Evolutionary conservation across 2,113 vertebrate species (phyloP).

Genomic region (Phainopepla nitens): DNA sequence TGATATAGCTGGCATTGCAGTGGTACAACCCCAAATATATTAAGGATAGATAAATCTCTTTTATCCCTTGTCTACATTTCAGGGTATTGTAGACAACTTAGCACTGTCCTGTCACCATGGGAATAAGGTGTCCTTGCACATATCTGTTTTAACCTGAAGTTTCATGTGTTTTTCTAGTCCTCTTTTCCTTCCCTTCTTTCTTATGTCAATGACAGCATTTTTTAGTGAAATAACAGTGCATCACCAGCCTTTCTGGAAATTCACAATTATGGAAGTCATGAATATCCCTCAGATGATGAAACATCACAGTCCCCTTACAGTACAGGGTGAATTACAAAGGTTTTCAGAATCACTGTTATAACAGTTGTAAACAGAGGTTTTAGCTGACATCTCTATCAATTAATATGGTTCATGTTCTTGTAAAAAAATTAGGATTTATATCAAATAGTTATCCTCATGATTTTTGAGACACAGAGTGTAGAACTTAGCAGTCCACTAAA

Average conservation of each 20-base stretch:
- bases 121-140: not conserved
- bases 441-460: not conserved
- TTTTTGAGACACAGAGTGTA: slow-evolving; percentile 12
- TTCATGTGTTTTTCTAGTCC: not conserved
- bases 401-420: not conserved
- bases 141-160: not conserved
- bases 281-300: slow-evolving; percentile 21
- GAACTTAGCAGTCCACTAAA: slow-evolving; percentile 1
- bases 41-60: not conserved
- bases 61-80: not conserved
- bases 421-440: not conserved
- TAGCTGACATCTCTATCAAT: not conserved
- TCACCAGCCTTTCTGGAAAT: not conserved
- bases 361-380: not conserved
- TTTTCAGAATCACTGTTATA: slow-evolving; percentile 33
- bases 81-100: not conserved
- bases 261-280: not conserved
- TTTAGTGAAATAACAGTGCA: not conserved
- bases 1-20: not conserved
- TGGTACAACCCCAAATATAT: not conserved
- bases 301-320: slow-evolving; percentile 34
- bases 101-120: not conserved
- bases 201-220: not conserved
- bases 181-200: not conserved
- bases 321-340: slow-evolving; percentile 31